These are phyloP conservation scores for Amblyraja radiata DNA, from an alignment of 2,797 vertebrate genomes.

Conservation along the genomic window DNA sequence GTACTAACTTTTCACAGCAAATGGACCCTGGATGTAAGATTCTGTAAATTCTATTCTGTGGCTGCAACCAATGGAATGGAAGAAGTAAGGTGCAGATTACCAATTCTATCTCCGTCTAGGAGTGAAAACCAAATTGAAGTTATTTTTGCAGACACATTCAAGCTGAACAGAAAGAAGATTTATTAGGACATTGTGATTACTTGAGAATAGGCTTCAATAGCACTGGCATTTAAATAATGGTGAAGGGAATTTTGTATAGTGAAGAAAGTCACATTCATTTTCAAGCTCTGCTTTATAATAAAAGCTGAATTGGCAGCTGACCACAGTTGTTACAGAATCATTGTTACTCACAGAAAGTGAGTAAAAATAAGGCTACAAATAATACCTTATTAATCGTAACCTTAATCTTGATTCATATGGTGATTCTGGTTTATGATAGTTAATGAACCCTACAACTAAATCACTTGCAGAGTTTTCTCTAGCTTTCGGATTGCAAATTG, in stretches of 20 bases:
- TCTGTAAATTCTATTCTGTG: neutral
- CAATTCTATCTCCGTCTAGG: neutral
- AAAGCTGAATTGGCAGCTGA: neutral
- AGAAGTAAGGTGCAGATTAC: neutral
- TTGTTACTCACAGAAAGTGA: neutral
- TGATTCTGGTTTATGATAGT: neutral
- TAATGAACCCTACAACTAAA: neutral
- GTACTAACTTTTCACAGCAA: neutral
- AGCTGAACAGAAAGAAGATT: neutral
- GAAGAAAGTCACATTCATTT: neutral
- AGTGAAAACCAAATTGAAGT: neutral
- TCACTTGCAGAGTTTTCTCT: neutral
- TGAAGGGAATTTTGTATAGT: neutral
- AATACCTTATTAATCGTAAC: neutral
- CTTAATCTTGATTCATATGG: neutral
- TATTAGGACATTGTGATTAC: neutral
- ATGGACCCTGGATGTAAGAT: too few relatives aligned
- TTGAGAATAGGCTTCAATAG: neutral
- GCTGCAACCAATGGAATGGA: neutral
- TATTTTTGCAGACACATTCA: neutral
- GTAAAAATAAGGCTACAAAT: neutral
- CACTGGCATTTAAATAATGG: neutral
- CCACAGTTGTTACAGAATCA: neutral
- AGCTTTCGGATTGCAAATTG: too few relatives aligned
- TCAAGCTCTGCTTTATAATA: neutral